phyloP scores from a whole-genome alignment of 2,113 vertebrate genomes.

The Leucosticte australis region DNA sequence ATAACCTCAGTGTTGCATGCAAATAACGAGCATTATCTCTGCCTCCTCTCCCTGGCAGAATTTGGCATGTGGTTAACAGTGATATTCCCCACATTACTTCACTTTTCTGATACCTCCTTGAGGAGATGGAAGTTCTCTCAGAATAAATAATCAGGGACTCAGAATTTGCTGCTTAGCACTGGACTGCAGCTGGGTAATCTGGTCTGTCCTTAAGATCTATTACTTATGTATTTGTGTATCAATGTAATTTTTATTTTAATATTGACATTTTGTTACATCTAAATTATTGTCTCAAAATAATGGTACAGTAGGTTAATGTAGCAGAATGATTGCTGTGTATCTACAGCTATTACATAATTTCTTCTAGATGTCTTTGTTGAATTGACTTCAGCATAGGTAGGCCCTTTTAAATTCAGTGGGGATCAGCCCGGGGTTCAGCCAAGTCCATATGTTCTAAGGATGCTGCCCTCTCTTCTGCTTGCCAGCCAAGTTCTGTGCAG shows the following conservation, averaged over 20 bases:
- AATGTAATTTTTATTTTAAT: neutral
- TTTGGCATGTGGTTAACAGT: neutral
- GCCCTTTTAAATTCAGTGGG: neutral
- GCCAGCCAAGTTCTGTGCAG: neutral
- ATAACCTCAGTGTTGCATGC: neutral
- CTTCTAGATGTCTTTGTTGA: neutral
- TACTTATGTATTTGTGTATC: neutral
- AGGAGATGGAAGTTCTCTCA: neutral
- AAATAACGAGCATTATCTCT: neutral
- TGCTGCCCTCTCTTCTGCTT: neutral
- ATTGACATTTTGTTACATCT: neutral
- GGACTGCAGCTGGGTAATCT: neutral
- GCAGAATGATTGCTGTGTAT: neutral
- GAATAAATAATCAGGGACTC: neutral
- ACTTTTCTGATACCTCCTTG: neutral
- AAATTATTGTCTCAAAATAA: neutral
- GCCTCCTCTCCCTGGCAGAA: neutral
- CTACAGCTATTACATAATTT: neutral
- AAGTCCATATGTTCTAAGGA: neutral
- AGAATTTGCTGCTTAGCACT: neutral
- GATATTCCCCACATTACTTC: neutral
- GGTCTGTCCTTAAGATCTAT: neutral
- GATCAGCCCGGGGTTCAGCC: neutral
- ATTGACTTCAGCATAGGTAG: neutral
- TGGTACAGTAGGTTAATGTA: neutral